phyloP scores from a whole-genome alignment of 1,140 invertebrate species.

The Galendromus occidentalis region DNA sequence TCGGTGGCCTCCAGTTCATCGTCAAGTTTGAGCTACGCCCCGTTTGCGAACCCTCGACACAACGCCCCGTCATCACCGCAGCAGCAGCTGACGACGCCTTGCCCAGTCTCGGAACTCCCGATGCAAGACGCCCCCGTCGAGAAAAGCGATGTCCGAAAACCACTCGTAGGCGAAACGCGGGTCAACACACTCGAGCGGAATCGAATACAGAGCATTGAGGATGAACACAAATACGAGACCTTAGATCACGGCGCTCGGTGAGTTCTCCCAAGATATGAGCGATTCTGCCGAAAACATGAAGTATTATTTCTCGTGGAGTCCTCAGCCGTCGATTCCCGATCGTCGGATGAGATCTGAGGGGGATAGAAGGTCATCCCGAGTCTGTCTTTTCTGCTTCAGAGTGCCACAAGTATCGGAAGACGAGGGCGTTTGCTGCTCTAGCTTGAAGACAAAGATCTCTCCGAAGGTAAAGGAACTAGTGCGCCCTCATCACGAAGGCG shows the following conservation, averaged over 20 bases:
- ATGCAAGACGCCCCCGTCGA: too few species aligned
- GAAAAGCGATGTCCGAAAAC: neutral
- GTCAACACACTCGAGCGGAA: conserved; percentile 7
- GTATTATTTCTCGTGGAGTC: too few species aligned
- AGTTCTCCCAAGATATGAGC: too few species aligned
- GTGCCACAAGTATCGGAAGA: neutral
- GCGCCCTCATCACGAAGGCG: neutral
- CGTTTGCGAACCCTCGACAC: too few species aligned
- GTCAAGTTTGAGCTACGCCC: neutral
- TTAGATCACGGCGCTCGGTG: conserved; percentile 2
- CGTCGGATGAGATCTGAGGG: too few species aligned
- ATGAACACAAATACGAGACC: conserved; percentile 7
- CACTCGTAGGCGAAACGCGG: neutral
- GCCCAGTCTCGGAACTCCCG: too few species aligned
- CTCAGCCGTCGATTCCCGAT: too few species aligned
- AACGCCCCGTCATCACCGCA: too few species aligned
- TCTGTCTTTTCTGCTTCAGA: too few species aligned
- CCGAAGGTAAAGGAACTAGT: neutral
- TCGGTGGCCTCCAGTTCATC: conserved; percentile 2
- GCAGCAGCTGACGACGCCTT: too few species aligned
- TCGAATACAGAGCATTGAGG: neutral
- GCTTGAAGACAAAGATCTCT: neutral
- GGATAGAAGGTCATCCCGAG: too few species aligned
- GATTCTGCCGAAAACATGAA: too few species aligned
- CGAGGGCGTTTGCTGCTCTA: conserved; percentile 4